Percentiles rank a stretch among this genome's conserved stretches.
Evolutionary conservation across 2,888 invertebrate species (phyloP).

Genomic region (Stramonita haemastoma): DNA sequence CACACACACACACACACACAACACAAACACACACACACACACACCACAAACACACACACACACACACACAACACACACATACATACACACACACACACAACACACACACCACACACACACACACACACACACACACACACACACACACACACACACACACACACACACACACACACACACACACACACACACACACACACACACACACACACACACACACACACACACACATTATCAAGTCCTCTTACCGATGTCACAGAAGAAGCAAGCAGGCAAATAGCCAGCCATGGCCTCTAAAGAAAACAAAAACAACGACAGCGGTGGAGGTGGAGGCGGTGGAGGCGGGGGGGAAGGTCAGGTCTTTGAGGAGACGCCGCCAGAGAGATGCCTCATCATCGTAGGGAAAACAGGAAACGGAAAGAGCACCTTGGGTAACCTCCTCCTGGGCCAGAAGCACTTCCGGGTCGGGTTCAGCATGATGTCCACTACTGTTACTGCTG

Average conservation of each 20-base stretch:
- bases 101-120: neutral
- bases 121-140: neutral
- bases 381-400: conserved; percentile 2
- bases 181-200: conserved; percentile 31
- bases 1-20: conserved; percentile 14
- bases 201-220: conserved; percentile 28
- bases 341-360: neutral
- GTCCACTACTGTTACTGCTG: neutral
- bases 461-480: conserved; percentile 6
- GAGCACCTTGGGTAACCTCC: conserved; percentile 28
- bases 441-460: conserved; percentile 23
- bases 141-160: neutral
- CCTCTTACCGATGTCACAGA: too few relatives aligned
- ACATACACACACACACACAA: neutral
- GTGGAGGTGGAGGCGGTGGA: neutral
- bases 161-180: conserved; percentile 28
- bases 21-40: too few relatives aligned
- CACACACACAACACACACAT: neutral
- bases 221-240: neutral
- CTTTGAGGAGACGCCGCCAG: neutral
- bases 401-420: conserved; percentile 40
- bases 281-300: neutral
- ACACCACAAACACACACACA: conserved; percentile 17
- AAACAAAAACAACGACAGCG: neutral
- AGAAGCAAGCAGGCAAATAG: too few relatives aligned